Evolutionary conservation across 2,888 invertebrate species (phyloP).

Genomic region (Epistrophe grossulariae): DNA sequence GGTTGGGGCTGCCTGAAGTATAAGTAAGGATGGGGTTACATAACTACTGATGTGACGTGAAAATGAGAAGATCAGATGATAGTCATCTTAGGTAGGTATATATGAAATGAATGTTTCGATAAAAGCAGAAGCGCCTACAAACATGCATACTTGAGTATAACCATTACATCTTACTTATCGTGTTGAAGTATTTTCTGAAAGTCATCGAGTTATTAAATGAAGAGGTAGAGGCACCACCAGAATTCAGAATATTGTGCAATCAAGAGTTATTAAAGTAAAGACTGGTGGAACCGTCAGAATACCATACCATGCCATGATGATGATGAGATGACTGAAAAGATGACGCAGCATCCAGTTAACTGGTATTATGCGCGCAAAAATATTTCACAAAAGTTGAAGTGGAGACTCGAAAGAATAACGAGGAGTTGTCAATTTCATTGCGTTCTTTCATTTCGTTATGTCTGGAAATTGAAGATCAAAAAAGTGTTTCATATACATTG

Average conservation of each 20-base stretch:
- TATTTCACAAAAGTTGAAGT: slow-evolving; percentile 73
- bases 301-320: slow-evolving; percentile 55
- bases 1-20: slow-evolving; percentile 38
- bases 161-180: slow-evolving; percentile 75
- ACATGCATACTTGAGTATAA: slow-evolving; percentile 75
- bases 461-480: slow-evolving; percentile 45
- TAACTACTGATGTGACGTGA: slow-evolving; percentile 65
- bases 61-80: slow-evolving; percentile 67
- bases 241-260: slow-evolving; percentile 76
- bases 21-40: slow-evolving; percentile 62
- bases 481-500: slow-evolving; percentile 24
- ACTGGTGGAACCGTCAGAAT: slow-evolving; percentile 71
- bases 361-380: slow-evolving; percentile 74
- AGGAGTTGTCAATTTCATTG: slow-evolving; percentile 75
- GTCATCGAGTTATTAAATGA: slow-evolving; percentile 76
- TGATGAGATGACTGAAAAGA: slow-evolving; percentile 68
- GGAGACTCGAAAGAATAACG: slow-evolving; percentile 74
- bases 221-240: slow-evolving; percentile 72
- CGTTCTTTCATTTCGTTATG: slow-evolving; percentile 59
- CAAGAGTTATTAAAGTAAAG: slow-evolving; percentile 76
- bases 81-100: slow-evolving; percentile 13
- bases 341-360: slow-evolving; percentile 76
- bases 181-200: slow-evolving; percentile 76
- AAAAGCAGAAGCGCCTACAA: slow-evolving; percentile 76
- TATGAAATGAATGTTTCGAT: slow-evolving; percentile 72